A percentile compares a stretch with the other conserved stretches of the same genome.
Evolutionary conservation across 2,113 vertebrate genomes (phyloP).

Genomic region (Semicossyphus pulcher): DNA sequence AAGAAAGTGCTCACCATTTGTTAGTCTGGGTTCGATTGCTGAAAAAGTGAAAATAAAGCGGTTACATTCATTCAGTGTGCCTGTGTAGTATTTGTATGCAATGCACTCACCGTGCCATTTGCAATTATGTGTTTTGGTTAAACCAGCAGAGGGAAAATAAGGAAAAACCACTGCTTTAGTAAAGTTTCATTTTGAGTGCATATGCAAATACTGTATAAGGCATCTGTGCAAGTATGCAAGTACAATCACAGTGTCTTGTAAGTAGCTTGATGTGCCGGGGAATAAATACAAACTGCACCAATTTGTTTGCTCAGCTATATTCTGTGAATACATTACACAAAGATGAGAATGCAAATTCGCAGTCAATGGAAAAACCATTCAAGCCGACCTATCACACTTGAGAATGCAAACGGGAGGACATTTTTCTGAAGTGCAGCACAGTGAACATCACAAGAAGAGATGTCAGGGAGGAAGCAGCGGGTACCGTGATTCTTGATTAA

Average conservation of each 20-base stretch:
- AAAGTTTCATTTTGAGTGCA: conserved; percentile 21
- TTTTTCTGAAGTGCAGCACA: conserved; percentile 50
- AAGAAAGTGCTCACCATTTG: not conserved
- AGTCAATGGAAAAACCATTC: conserved; percentile 44
- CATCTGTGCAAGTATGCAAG: not conserved
- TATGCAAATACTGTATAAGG: not conserved
- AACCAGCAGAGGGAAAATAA: not conserved
- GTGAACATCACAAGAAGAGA: conserved; percentile 48
- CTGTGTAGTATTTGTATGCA: conserved; percentile 3
- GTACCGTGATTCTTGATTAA: conserved; percentile 69
- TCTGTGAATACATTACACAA: conserved; percentile 40
- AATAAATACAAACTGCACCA: conserved; percentile 33
- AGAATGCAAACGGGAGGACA: conserved; percentile 33
- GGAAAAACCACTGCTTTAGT: not conserved
- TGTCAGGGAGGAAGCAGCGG: conserved; percentile 39
- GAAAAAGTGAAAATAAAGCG: conserved; percentile 5
- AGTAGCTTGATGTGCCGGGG: conserved; percentile 28
- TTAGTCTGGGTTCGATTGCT: not conserved
- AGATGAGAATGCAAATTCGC: conserved; percentile 56
- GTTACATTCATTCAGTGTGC: not conserved
- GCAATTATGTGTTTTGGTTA: not conserved
- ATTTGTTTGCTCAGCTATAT: conserved; percentile 58
- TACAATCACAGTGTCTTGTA: conserved; percentile 17
- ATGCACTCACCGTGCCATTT: not conserved
- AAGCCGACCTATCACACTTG: conserved; percentile 31